Conservation (phyloP, 1,140 invertebrate genomes). For the Trichomalopsis sarcophagae region DNA sequence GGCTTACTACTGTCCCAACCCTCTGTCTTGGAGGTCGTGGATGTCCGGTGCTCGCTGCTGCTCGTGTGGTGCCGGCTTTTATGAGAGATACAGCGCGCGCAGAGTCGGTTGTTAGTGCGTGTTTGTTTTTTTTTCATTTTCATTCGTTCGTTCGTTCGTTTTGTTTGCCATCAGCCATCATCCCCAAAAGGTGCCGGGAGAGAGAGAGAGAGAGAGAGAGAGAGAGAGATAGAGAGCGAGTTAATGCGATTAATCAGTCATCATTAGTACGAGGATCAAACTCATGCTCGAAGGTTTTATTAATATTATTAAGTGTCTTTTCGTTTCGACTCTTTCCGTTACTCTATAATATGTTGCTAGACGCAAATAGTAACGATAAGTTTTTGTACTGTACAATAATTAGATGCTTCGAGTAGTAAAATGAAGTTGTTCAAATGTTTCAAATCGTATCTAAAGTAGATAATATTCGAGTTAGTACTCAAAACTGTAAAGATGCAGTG, state of each 20-base stretch:
- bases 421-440: too few species aligned
- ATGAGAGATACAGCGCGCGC: conserved; percentile 5
- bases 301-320: not conserved
- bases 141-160: not conserved
- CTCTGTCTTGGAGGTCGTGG: conserved; percentile 71
- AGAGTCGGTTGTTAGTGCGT: conserved; percentile 37
- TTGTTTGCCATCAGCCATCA: conserved; percentile 25
- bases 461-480: too few species aligned
- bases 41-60: conserved; percentile 72
- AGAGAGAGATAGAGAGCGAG: conserved; percentile 10
- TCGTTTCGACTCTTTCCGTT: conserved; percentile 5
- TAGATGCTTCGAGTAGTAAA: too few species aligned
- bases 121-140: conserved; percentile 19
- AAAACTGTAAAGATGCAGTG: too few species aligned
- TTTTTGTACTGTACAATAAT: too few species aligned
- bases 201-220: not conserved
- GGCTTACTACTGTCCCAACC: conserved; percentile 67
- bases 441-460: too few species aligned
- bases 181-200: conserved; percentile 40
- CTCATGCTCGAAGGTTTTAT: conserved; percentile 29
- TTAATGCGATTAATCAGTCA: conserved; percentile 49
- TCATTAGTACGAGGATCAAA: conserved; percentile 40
- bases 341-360: not conserved
- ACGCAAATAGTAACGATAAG: too few species aligned
- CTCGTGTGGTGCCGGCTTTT: conserved; percentile 72